A percentile compares a stretch with the other conserved stretches of the same genome.
phyloP scores from a whole-genome alignment of 2,888 invertebrate genomes.

The Ophion costatus region DNA sequence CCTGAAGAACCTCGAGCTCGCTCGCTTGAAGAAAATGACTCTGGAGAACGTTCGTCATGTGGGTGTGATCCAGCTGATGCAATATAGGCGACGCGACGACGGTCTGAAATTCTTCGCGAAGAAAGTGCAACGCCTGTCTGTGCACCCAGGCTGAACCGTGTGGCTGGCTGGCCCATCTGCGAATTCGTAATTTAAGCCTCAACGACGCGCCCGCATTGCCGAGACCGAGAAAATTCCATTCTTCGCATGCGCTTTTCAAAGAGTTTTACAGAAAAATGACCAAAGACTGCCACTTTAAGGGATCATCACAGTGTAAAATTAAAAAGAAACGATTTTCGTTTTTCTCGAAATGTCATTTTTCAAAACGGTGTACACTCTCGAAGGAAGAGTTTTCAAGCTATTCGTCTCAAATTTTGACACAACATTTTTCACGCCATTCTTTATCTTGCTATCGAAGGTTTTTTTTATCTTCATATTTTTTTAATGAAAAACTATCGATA shows the following conservation, averaged over 20 bases:
- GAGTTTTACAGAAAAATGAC: too few species aligned
- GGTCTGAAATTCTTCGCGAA: constrained; percentile 95
- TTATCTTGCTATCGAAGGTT: too few species aligned
- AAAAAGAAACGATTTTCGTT: too few species aligned
- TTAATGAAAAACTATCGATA: too few species aligned
- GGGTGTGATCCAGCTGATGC: constrained; percentile 90
- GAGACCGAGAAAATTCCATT: background rate
- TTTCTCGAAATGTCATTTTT: too few species aligned
- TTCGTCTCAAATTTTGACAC: too few species aligned
- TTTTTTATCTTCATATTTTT: too few species aligned
- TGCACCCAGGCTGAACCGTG: constrained; percentile 97
- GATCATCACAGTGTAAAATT: too few species aligned
- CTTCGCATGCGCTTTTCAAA: background rate
- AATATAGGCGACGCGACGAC: constrained; percentile 90
- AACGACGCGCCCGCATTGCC: background rate
- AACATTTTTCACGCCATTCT: too few species aligned
- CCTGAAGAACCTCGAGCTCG: constrained; percentile 94
- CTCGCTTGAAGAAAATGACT: constrained; percentile 93
- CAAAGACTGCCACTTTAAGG: background rate
- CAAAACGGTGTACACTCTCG: too few species aligned
- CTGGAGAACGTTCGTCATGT: constrained; percentile 90
- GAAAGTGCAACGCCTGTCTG: constrained; percentile 94
- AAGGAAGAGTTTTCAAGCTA: too few species aligned
- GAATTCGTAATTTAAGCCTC: constrained; percentile 18
- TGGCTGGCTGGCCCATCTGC: constrained; percentile 93